Percentiles rank a stretch among this genome's conserved stretches.
These are phyloP conservation scores for Microchirus variegatus DNA, from an alignment of 2,797 vertebrate genomes.

Conservation along the genomic window DNA sequence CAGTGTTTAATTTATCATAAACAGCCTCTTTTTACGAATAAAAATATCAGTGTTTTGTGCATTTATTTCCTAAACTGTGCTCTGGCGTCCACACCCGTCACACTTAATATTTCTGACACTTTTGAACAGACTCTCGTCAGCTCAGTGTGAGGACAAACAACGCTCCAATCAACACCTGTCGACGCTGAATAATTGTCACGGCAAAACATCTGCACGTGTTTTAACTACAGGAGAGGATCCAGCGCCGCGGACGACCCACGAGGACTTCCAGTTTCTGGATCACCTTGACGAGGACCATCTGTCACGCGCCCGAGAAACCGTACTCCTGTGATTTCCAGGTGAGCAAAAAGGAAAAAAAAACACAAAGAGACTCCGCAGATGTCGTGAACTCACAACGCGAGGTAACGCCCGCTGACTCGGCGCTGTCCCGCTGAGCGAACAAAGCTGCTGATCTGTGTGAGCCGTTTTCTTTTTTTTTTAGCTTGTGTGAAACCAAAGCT, in stretches of 20 bases:
- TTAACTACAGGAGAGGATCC: too few relatives aligned
- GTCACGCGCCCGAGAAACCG: slow-evolving; percentile 11
- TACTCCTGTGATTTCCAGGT: too few relatives aligned
- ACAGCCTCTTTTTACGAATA: too few relatives aligned
- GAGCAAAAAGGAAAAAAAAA: too few relatives aligned
- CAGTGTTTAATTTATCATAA: too few relatives aligned
- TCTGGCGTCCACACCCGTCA: slow-evolving; percentile 11
- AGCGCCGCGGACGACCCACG: background rate
- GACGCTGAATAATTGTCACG: slow-evolving; percentile 28
- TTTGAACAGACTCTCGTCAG: slow-evolving; percentile 28
- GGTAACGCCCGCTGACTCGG: slow-evolving; percentile 31
- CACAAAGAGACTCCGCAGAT: background rate
- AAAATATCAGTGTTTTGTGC: too few relatives aligned
- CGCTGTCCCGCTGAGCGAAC: slow-evolving; percentile 40
- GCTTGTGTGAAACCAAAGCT: slow-evolving; percentile 34
- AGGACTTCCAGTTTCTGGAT: slow-evolving; percentile 19
- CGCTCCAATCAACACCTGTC: slow-evolving; percentile 45
- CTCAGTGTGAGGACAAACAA: slow-evolving; percentile 36
- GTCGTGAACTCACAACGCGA: background rate
- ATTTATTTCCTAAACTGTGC: too few relatives aligned
- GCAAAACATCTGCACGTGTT: background rate
- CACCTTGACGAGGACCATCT: slow-evolving; percentile 51
- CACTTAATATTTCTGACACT: slow-evolving; percentile 24
- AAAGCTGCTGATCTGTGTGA: slow-evolving; percentile 19
- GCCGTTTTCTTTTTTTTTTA: background rate